Conservation (phyloP, 2,888 invertebrate genomes). For the Cephus spinipes region DNA sequence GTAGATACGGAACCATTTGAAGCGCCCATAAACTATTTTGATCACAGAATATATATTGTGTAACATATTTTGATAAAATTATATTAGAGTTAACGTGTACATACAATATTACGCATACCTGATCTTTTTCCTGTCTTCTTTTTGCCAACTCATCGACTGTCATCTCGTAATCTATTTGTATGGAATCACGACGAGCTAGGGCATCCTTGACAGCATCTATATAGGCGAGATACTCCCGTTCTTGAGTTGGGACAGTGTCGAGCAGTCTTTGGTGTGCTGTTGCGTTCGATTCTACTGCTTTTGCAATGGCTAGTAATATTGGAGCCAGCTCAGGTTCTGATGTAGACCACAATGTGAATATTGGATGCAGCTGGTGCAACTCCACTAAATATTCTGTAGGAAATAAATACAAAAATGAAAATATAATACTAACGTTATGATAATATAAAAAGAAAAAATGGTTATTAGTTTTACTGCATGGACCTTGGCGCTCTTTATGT, state of each 20-base stretch:
- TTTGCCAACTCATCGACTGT: constrained; percentile 74
- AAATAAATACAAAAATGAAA: constrained; percentile 2
- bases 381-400: constrained; percentile 69
- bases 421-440: background rate
- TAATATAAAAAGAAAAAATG: background rate
- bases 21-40: constrained; percentile 42
- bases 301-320: constrained; percentile 67
- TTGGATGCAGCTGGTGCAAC: constrained; percentile 72
- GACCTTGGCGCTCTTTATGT: constrained; percentile 73
- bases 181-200: constrained; percentile 72
- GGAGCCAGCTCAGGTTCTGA: constrained; percentile 70
- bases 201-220: constrained; percentile 78
- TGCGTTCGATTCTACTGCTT: constrained; percentile 68
- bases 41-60: constrained; percentile 24
- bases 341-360: constrained; percentile 73
- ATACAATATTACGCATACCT: constrained; percentile 62
- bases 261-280: constrained; percentile 69
- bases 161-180: constrained; percentile 75
- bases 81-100: background rate
- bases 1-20: constrained; percentile 40
- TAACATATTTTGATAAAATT: constrained; percentile 5
- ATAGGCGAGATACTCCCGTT: constrained; percentile 75
- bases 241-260: constrained; percentile 65
- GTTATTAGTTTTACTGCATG: constrained; percentile 3
- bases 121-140: constrained; percentile 73